These are phyloP conservation scores for Mirza zaza DNA, from an alignment of 2,113 vertebrate genomes.

Conservation along the genomic window DNA sequence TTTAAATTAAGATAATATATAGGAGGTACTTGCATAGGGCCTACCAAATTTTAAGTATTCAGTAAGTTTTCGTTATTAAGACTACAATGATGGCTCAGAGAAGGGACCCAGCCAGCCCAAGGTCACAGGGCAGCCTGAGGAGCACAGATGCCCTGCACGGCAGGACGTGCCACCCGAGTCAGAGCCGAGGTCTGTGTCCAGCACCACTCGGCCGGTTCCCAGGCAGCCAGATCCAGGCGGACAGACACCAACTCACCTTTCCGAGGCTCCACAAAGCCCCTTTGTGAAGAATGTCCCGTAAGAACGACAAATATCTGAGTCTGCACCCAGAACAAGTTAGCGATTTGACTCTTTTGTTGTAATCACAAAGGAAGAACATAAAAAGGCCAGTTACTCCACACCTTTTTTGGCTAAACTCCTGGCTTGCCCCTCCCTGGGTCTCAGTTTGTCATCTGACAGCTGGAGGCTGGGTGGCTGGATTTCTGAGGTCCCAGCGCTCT, in stretches of 20 bases:
- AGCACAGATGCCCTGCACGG: not conserved
- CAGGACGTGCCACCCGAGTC: not conserved
- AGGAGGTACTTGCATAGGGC: not conserved
- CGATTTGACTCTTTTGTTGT: not conserved
- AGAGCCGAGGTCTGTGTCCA: rapidly evolving
- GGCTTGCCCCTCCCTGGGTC: not conserved
- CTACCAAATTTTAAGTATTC: not conserved
- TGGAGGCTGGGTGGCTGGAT: not conserved
- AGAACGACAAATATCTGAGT: not conserved
- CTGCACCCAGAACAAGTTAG: not conserved
- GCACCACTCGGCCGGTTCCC: rapidly evolving
- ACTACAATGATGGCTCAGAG: not conserved
- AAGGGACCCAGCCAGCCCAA: not conserved
- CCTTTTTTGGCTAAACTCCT: not conserved
- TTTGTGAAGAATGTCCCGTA: not conserved
- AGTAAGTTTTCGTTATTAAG: not conserved
- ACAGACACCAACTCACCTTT: not conserved
- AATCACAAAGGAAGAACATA: not conserved
- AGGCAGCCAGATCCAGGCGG: not conserved
- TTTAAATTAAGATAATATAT: not conserved
- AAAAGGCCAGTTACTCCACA: not conserved
- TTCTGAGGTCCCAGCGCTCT: not conserved
- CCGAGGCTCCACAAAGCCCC: not conserved
- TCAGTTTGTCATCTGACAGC: not conserved
- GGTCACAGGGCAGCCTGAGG: not conserved